Evolutionary conservation across 1,140 invertebrate genomes (phyloP), one percentile per base, ranked within the genome.

Genomic region (Drosophila eugracilis): DNA sequence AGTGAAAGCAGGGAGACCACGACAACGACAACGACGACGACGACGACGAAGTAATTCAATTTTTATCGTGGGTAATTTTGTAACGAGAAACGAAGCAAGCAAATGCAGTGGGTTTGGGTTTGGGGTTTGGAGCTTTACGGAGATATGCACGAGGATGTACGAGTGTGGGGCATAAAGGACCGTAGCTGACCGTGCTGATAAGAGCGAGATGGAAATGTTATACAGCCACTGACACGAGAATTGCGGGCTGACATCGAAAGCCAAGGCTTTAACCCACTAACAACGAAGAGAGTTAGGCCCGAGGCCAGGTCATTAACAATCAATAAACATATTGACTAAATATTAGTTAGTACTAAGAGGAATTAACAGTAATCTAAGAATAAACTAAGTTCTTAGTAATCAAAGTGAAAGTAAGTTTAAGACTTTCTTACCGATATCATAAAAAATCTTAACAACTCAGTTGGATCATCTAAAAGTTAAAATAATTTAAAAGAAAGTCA

Each of bases 21-120:
- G 30, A 45, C 37, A 21, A 24, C 42, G 22, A 37, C 60, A 32
- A 41, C 47, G 41, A 41, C 69, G 36, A 30, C 52, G 37, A 58
- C 77, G 76, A 53, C 81, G 77, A 90, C 79, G 79, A 90, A 90
- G 83, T 90, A 90, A 90, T 90, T 90, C 88, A 90, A 90, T 90
- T 90, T 90, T 90, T 90, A 90, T 90, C 86, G 86, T 90, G 86
- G 88, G 88, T 90, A 90, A 90, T 90, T 90, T 90, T 90, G 81
- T 86, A 86, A 86, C 81, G 81, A 86, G 76, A 86, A 86, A 81
- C 81, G 80, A 85, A 86, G 73, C 73, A 80, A 80, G 77, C 80
- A 62, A 85, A 71, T 66, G 59, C 67, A 62, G 28, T 37, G 10
- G 60, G 59, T 54, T 63, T 72, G 62, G 60, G 78, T 49, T 34